Evolutionary conservation across 2,113 vertebrate genomes (phyloP).

Genomic region (Petroica traversi): DNA sequence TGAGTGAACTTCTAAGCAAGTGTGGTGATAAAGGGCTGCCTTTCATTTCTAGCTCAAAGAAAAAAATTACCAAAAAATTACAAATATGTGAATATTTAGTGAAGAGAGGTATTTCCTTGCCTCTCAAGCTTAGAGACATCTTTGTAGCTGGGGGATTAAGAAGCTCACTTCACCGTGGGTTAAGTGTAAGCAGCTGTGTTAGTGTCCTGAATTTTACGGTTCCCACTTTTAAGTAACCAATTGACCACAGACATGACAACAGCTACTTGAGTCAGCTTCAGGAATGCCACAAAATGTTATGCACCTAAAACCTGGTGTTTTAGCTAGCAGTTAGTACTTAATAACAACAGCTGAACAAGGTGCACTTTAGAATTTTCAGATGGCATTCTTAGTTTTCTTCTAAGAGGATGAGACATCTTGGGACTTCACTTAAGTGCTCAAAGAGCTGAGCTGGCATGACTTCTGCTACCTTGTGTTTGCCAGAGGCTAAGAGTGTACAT

Average conservation of each 20-base stretch:
- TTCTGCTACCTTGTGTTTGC: background rate
- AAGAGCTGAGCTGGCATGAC: background rate
- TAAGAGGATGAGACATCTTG: background rate
- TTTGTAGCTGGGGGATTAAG: background rate
- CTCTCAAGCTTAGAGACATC: background rate
- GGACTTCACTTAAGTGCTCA: background rate
- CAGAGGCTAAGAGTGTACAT: background rate
- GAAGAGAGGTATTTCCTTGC: background rate
- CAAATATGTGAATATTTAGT: background rate
- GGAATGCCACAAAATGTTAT: background rate
- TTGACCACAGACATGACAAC: background rate
- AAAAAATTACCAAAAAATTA: background rate
- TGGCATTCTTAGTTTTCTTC: background rate
- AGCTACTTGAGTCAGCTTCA: background rate
- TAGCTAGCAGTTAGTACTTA: background rate
- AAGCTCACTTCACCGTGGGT: accelerated
- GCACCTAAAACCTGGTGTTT: background rate
- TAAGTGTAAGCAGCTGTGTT: background rate
- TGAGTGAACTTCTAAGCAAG: background rate
- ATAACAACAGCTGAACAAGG: background rate
- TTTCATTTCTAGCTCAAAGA: background rate
- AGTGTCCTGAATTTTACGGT: background rate
- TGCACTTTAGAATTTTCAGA: background rate
- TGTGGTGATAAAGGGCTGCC: background rate
- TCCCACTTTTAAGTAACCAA: background rate